Base-by-base conservation (phyloP, 2,888 invertebrate genomes). In the Amblyjoppa fuscipennis region DNA sequence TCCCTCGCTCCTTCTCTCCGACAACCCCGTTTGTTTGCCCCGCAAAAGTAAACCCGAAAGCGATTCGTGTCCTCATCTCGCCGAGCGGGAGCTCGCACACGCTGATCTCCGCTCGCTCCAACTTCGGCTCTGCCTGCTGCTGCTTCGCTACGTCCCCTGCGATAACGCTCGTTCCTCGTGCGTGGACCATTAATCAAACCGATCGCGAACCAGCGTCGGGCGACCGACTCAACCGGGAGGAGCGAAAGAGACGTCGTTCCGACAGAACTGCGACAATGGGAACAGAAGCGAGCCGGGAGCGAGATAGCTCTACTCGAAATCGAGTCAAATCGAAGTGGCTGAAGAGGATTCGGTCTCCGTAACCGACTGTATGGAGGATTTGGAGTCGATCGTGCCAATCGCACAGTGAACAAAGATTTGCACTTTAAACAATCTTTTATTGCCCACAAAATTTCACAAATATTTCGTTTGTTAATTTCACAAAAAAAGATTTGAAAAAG, bases 121-220 rank as follows among this genome's bases (percentile, higher is more conserved):
- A 51, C 49, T 76, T 76, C 66, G 64, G 34, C 20, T 64, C 66
- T 69, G 20, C 28, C 45, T 51, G 79, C 77, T 59, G 68, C 74
- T 45, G 34, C 38, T 73, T 69, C 77, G 74, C 76, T 66, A 66
- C 83, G 87, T 87, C 87, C 89, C 88, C 85, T 78, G 88, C 89
- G 91, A 91, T 91, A 90, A 90, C 88, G 89, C 85, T 88, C 87
- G 88, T 88, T 87, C 88, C 88, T 86, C 87, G 83, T 84, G 87
- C 88, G 81, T 83, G 79, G 84, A 89, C 88, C 89, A 91, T 90
- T 90, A 90, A 90, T 91, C 91, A 90, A 89, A 88, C 85, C 84
- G 88, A 88, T 87, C 87, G 86, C 87, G 83, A 87, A 82, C 87
- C 84, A 86, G 87, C 84, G 80, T 83, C 87, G 85, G 81, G 86